Evolutionary conservation across 30 jellyfish, hydroid and myxozoan species (phyloP).

Genomic region (Nemopilema nomurai): DNA sequence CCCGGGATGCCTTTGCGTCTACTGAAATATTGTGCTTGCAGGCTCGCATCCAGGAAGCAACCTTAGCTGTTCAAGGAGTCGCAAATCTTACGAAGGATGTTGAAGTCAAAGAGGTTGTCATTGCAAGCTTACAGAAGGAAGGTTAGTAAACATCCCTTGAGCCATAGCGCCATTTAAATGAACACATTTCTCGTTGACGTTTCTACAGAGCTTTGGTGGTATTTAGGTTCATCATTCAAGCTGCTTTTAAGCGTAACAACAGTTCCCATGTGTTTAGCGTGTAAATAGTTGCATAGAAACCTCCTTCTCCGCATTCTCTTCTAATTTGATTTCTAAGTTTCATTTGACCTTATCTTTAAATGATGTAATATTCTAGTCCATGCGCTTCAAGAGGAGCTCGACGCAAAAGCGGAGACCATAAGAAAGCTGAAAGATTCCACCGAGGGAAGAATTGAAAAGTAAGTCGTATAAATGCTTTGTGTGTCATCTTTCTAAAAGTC

Average conservation of each 20-base stretch:
- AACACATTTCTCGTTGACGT: no score
- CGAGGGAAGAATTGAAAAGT: slow-evolving; percentile 90
- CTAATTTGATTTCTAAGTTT: no score
- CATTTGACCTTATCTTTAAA: no score
- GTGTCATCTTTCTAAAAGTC: no score
- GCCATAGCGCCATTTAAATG: no score
- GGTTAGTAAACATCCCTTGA: slow-evolving; percentile 35
- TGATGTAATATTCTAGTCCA: slow-evolving; percentile 27
- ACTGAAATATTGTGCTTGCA: slow-evolving; percentile 15
- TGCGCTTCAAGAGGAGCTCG: slow-evolving; percentile 37
- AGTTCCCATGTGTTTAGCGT: no score
- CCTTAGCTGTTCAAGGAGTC: slow-evolving; percentile 94
- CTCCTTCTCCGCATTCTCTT: no score
- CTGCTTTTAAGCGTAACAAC: no score
- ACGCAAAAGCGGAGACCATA: slow-evolving; percentile 52
- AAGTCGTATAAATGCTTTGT: slow-evolving; percentile 9
- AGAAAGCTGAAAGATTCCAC: slow-evolving; percentile 63
- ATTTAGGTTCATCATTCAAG: no score
- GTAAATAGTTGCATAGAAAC: no score
- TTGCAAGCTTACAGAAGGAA: slow-evolving; percentile 47
- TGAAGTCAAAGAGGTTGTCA: slow-evolving; percentile 55
- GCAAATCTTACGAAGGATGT: slow-evolving; percentile 72
- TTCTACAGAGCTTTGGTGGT: background rate
- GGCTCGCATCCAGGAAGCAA: slow-evolving; percentile 92
- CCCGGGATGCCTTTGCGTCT: no score